These are phyloP conservation scores for Nymphicus hollandicus DNA, from an alignment of 2,113 vertebrate genomes.

Conservation along the genomic window DNA sequence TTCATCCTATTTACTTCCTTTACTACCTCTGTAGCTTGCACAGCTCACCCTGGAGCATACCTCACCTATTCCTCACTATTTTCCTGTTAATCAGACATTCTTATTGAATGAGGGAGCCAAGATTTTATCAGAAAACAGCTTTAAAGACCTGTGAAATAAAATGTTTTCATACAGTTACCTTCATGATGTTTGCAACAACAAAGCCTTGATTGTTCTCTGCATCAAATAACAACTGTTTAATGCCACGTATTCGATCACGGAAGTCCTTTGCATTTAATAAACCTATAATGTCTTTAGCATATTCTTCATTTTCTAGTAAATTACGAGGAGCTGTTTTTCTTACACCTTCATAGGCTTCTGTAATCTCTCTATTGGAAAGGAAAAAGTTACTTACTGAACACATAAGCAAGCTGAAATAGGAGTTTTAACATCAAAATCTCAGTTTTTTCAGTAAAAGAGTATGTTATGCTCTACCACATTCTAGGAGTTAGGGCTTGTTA, in stretches of 20 bases:
- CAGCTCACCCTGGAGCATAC: too few species aligned
- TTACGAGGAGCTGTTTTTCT: conserved; percentile 74
- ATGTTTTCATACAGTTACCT: conserved; percentile 60
- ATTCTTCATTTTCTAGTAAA: conserved; percentile 83
- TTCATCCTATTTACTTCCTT: background rate
- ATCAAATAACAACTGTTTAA: conserved; percentile 83
- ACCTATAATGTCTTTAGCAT: conserved; percentile 76
- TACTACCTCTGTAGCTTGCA: background rate
- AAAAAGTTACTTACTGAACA: background rate
- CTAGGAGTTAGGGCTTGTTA: background rate
- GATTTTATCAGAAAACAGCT: background rate
- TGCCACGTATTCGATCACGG: conserved; percentile 84
- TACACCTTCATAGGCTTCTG: conserved; percentile 59
- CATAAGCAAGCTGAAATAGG: too few species aligned
- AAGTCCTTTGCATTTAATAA: conserved; percentile 87
- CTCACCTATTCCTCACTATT: background rate
- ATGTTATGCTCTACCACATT: background rate
- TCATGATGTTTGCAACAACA: conserved; percentile 83
- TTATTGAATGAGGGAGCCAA: background rate
- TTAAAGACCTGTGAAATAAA: background rate
- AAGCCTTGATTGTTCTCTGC: conserved; percentile 81
- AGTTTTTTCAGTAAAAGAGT: background rate
- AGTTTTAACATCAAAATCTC: background rate
- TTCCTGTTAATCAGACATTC: background rate
- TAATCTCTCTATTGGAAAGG: conserved; percentile 70